Conservation (phyloP, 2,797 vertebrate genomes). For the Yasuhikotakia modesta region DNA sequence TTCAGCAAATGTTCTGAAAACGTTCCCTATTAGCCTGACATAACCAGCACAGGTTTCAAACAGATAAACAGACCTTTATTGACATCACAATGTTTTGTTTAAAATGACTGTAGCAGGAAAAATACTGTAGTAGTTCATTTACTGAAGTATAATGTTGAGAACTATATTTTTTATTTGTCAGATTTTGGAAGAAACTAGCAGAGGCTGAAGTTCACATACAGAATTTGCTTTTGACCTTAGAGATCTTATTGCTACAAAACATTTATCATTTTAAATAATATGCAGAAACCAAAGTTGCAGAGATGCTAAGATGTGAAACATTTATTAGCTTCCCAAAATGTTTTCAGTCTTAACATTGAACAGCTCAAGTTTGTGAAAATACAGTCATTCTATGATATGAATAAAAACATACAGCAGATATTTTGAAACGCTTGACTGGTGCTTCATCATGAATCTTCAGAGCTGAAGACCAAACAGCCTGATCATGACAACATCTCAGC, state of each 20-base stretch:
- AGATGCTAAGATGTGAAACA: background rate
- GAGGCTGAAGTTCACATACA: background rate
- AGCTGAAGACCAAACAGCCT: too few relatives aligned
- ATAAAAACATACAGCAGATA: background rate
- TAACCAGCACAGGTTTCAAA: too few relatives aligned
- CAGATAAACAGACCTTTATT: too few relatives aligned
- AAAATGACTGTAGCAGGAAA: too few relatives aligned
- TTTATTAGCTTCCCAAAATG: background rate
- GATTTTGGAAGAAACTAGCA: background rate
- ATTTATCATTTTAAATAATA: background rate
- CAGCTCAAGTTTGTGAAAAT: background rate
- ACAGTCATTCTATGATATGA: conserved; percentile 1
- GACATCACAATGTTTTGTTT: too few relatives aligned
- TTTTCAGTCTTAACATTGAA: background rate
- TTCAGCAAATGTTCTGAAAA: too few relatives aligned
- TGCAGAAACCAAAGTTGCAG: background rate
- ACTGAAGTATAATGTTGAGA: too few relatives aligned
- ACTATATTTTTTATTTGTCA: too few relatives aligned
- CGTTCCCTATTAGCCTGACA: too few relatives aligned
- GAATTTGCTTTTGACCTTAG: background rate
- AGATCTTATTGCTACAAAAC: background rate
- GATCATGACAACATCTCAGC: too few relatives aligned
- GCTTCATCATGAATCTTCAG: too few relatives aligned
- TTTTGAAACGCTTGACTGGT: background rate
- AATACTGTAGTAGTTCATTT: too few relatives aligned